Evolutionary conservation across 2,113 vertebrate species (phyloP), one percentile per base, ranked within the genome.

Genomic region (Oriolus oriolus): DNA sequence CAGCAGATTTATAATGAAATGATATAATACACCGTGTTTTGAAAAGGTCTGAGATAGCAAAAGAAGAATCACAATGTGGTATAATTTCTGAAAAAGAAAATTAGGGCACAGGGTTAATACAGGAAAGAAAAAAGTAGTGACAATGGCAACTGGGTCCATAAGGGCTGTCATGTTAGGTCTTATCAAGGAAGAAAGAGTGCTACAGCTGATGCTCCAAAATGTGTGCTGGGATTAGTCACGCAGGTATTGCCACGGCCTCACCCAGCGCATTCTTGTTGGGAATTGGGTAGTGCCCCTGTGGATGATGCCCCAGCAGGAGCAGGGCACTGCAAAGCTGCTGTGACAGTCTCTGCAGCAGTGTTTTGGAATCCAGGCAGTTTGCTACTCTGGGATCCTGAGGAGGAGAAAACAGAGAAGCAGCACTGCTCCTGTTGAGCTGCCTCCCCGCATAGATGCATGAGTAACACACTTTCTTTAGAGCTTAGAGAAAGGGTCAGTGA

Each of bases 351-450:
- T 42, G 42, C 57, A 31, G 30, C 66, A 53, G 39, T 3, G 2
- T 11, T 65, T 45, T 31, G 37, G 45, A 35, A 71, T 52, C 26
- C 3, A 6, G 64, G 39, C 11, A 2, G 33, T 50, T 53, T n/a
- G 45, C 21, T 33, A 1, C 7, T 26, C 20, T 27, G 39, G 41
- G 41, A 49, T 31, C 53, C 45, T 47, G 10, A 27, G 57, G 26
- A 76, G 53, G 22, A 66, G 22, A n/a, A 63, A 53, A 42, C 3
- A 1, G 61, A 77, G 70, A 41, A 66, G 52, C n/a, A 61, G 31
- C 1, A 0, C 26, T 84, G 53, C 28, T 63, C 15, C 33, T 24
- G 23, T 28, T 0, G 0, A 76, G n/a, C 59, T 39, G 30, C n/a
- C 9, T 60, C 23, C 4, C 27, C 15, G 16, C n/a, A 52, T 31